Evolutionary conservation across 2,888 invertebrate species (phyloP), one percentile per base, ranked within the genome.

Genomic region (Spicauda simplicius): DNA sequence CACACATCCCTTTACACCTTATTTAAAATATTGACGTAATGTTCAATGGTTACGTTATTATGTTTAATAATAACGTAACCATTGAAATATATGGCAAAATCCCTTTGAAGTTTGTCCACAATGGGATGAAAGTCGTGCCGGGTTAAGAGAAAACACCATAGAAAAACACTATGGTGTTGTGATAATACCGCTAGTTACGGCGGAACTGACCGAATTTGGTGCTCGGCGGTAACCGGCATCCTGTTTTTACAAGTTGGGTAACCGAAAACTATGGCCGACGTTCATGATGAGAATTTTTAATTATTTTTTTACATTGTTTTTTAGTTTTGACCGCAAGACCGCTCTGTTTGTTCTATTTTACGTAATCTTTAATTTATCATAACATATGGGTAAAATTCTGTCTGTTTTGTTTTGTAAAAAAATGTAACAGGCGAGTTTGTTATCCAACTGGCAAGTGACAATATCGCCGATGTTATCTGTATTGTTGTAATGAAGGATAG

Each of bases 81-180:
- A 50, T 48, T 54, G 48, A 59, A 62, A 37, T 53, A 63, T n/a
- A 41, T 45, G 10, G 18, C 50, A 18, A 16, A 73, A 72, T 75
- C 73, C 75, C 78, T 85, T 82, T 85, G 83, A 84, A 78, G 84
- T 85, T 84, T 81, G 81, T 68, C 72, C 82, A 87, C 85, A 86
- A 87, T 85, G 77, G 82, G 63, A 67, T 61, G 55, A 55, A 69
- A 71, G 74, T 81, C 82, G 85, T 84, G 86, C 82, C 80, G 76
- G 68, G 70, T 72, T 56, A 72, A 66, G 60, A 55, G 69, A 71
- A n/a, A n/a, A n/a, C n/a, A n/a, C n/a, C n/a, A 73, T 73, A 74
- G 69, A 69, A 70, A 73, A 70, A 74, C 77, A 73, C 71, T 70
- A 67, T 64, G 70, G 76, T 74, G 77, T 76, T 74, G 72, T 76